A percentile compares a stretch with the other conserved stretches of the same genome.
These are phyloP conservation scores for Paracanthobrama guichenoti DNA, from an alignment of 2,113 vertebrate species.

Conservation along the genomic window DNA sequence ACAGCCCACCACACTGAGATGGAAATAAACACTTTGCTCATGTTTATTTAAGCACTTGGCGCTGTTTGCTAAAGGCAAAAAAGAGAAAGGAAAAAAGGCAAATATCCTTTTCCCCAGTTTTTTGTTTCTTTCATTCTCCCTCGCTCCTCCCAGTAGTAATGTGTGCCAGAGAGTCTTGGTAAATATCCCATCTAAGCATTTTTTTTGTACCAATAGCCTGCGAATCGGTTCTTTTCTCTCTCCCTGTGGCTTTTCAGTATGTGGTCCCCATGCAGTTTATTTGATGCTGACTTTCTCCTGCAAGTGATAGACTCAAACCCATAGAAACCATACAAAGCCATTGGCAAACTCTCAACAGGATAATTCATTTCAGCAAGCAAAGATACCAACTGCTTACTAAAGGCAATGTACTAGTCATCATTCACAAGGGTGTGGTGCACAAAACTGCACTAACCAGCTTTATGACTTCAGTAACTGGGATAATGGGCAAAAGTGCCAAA, in stretches of 20 bases:
- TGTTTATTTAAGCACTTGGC: conserved; percentile 75
- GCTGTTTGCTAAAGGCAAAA: conserved; percentile 69
- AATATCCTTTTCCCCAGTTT: conserved; percentile 69
- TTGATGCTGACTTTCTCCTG: conserved; percentile 40
- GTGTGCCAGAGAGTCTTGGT: conserved; percentile 74
- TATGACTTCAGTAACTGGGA: conserved; percentile 21
- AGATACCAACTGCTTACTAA: conserved; percentile 46
- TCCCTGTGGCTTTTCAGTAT: conserved; percentile 58
- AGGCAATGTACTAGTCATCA: conserved; percentile 26
- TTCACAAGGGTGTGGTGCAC: conserved; percentile 17
- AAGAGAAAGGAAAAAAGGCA: conserved; percentile 68
- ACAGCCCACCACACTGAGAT: conserved; percentile 71
- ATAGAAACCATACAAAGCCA: conserved; percentile 40
- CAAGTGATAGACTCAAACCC: conserved; percentile 38
- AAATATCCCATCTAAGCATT: conserved; percentile 71
- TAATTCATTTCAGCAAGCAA: conserved; percentile 45
- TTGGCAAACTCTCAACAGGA: conserved; percentile 45
- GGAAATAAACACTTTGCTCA: conserved; percentile 70
- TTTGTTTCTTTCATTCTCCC: conserved; percentile 66
- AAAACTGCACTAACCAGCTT: conserved; percentile 31
- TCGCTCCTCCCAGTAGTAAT: conserved; percentile 62
- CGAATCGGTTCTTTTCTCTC: conserved; percentile 51
- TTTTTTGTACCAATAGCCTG: conserved; percentile 66
- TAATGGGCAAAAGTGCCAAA: background rate
- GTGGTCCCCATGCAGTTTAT: conserved; percentile 61